These are phyloP conservation scores for Drosophila algonquin DNA, from an alignment of 2,888 invertebrate species.

Conservation along the genomic window DNA sequence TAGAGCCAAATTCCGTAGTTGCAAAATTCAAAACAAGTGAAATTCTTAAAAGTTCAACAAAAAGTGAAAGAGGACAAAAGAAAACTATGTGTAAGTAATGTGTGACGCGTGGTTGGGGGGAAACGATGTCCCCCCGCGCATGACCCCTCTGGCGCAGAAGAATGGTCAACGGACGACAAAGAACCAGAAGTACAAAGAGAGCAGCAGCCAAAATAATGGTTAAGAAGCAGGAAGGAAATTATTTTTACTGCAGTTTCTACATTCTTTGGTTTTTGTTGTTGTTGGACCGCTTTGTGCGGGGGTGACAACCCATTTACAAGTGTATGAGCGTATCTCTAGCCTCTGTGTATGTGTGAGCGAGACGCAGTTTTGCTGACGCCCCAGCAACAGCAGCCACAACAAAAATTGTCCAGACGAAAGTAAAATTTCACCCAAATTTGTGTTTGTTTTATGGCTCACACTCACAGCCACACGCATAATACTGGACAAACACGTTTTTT, in stretches of 20 bases:
- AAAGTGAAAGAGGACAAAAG: conserved; percentile 1
- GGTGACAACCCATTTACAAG: conserved; percentile 8
- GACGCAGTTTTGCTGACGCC: conserved; percentile 59
- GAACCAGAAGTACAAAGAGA: conserved; percentile 6
- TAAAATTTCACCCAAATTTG: conserved; percentile 77
- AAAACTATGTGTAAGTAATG: conserved; percentile 42
- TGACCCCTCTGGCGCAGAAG: not conserved
- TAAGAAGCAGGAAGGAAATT: conserved; percentile 10
- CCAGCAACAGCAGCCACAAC: conserved; percentile 48
- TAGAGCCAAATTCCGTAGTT: conserved; percentile 24
- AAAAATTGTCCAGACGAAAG: conserved; percentile 59
- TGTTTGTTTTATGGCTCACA: conserved; percentile 59
- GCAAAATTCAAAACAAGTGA: conserved; percentile 27
- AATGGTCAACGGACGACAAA: not conserved
- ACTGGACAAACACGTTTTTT: conserved; percentile 61
- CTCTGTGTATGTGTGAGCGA: conserved; percentile 34
- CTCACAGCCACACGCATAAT: conserved; percentile 29
- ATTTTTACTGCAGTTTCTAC: conserved; percentile 3
- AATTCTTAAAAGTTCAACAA: conserved; percentile 1
- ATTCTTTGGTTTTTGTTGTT: conserved; percentile 29
- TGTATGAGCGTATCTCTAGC: conserved; percentile 8
- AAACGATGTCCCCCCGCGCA: not conserved
- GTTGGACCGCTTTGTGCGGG: conserved; percentile 3
- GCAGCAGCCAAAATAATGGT: not conserved
- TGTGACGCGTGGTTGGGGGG: conserved; percentile 1